Evolutionary conservation across 2,113 vertebrate species (phyloP), one percentile per base, ranked within the genome.

Genomic region (Anoura caudifer): DNA sequence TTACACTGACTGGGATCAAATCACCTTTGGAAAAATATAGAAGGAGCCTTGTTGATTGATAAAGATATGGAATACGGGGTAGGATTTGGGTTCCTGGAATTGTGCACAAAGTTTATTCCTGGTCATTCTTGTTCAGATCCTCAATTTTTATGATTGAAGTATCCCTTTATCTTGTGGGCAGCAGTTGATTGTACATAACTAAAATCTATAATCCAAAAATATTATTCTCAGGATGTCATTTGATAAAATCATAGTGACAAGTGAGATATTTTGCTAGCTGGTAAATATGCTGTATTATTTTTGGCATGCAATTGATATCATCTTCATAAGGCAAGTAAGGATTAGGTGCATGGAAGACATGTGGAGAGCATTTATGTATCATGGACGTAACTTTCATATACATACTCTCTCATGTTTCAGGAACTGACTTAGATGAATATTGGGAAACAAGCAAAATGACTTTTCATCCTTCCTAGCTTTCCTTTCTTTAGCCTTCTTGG

Each of bases 221-320:
- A 36, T 43, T 38, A 33, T 72, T 93, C 31, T 33, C 15, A 43
- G 31, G 10, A 69, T 4, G 2, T 50, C 28, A n/a, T 89, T 89
- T 77, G 61, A 52, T 90, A 61, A 95, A 97, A 87, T 56, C 17
- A 61, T 11, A 92, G 5, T 75, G 41, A 87, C 87, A 94, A 6
- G 9, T 33, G 56, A 88, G 63, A 41, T 3, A 47, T 50, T 73
- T 95, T 92, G 14, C 11, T 87, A 38, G 33, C 38, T 90, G 26
- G 7, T 69, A 69, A 73, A 72, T 90, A 72, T 47, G 43, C 4
- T 72, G 0, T 69, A 28, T 70, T 59, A 52, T 72, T 93, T 73
- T 85, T 65, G n/a, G 16, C 52, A 95, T 80, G 43, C 67, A 56
- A 79, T 79, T 4, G 1, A 45, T 82, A 20, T 5, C 19, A 45